Conservation (phyloP, 2,888 invertebrate genomes). For the Lithophane semibrunnea region DNA sequence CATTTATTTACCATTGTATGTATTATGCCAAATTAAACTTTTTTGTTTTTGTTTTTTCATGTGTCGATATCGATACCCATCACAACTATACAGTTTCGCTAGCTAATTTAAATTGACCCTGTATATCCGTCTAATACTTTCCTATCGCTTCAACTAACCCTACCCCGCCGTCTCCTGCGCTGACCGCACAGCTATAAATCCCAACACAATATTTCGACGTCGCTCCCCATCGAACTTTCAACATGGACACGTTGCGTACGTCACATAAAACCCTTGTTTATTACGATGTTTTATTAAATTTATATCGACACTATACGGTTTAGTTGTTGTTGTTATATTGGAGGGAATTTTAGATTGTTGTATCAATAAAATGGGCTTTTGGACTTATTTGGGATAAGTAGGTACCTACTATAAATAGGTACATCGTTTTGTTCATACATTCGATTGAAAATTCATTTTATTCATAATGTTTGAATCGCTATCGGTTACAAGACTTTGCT, state of each 20-base stretch:
- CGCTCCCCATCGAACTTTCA: slow-evolving; percentile 66
- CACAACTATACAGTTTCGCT: not conserved
- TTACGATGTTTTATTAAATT: slow-evolving; percentile 60
- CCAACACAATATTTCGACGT: slow-evolving; percentile 83
- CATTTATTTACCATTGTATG: not conserved
- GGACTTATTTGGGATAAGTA: slow-evolving; percentile 3
- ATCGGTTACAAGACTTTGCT: not conserved
- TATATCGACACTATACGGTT: slow-evolving; percentile 50
- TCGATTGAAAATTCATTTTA: not conserved
- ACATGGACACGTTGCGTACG: slow-evolving; percentile 57
- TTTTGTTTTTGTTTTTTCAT: not conserved
- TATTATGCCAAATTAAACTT: not conserved
- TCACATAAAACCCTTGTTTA: slow-evolving; percentile 65
- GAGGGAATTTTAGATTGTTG: slow-evolving; percentile 12
- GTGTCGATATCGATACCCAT: not conserved
- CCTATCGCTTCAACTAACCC: slow-evolving; percentile 65
- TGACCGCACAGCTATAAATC: slow-evolving; percentile 83
- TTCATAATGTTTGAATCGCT: not conserved
- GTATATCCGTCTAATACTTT: not conserved
- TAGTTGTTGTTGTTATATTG: slow-evolving; percentile 41
- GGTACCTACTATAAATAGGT: not conserved
- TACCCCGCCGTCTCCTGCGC: slow-evolving; percentile 69
- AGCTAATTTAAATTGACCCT: not conserved
- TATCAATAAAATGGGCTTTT: not conserved
- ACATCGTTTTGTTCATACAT: not conserved